phyloP scores from a whole-genome alignment of 2,888 invertebrate species.

The Tolmerus cingulatus region DNA sequence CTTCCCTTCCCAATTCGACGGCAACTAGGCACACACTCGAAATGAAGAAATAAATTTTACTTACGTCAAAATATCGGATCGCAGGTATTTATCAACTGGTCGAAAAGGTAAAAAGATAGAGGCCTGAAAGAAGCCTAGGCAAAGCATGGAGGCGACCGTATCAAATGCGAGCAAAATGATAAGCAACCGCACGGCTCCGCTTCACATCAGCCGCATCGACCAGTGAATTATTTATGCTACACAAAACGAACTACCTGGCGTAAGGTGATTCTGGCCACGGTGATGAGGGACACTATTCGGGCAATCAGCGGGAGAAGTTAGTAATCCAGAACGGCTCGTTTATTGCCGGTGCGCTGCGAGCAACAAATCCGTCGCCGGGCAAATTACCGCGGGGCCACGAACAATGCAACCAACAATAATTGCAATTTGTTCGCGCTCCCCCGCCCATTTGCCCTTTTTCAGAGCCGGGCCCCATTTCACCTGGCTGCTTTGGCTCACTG shows the following conservation, averaged over 20 bases:
- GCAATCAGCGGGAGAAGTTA: slow-evolving; percentile 15
- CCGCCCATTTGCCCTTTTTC: slow-evolving; percentile 47
- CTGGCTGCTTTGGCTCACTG: not conserved
- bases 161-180: slow-evolving; percentile 39
- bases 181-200: slow-evolving; percentile 20
- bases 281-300: slow-evolving; percentile 5
- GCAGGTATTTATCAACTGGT: slow-evolving; percentile 46
- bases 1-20: not conserved
- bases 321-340: slow-evolving; percentile 25
- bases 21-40: slow-evolving; percentile 21
- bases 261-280: not conserved
- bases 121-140: slow-evolving; percentile 2
- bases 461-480: not conserved
- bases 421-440: slow-evolving; percentile 63
- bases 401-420: slow-evolving; percentile 62
- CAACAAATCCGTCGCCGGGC: slow-evolving; percentile 40
- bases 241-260: not conserved
- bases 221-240: slow-evolving; percentile 38
- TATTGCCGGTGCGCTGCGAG: not conserved
- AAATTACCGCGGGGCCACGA: slow-evolving; percentile 53
- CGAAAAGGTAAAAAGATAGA: slow-evolving; percentile 40
- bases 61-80: slow-evolving; percentile 49
- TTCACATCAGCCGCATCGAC: slow-evolving; percentile 21
- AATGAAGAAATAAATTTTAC: slow-evolving; percentile 50
- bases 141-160: slow-evolving; percentile 9